Percentiles rank a stretch among this genome's conserved stretches.
Conservation (phyloP, 2,797 vertebrate species). For the Valencia hispanica region DNA sequence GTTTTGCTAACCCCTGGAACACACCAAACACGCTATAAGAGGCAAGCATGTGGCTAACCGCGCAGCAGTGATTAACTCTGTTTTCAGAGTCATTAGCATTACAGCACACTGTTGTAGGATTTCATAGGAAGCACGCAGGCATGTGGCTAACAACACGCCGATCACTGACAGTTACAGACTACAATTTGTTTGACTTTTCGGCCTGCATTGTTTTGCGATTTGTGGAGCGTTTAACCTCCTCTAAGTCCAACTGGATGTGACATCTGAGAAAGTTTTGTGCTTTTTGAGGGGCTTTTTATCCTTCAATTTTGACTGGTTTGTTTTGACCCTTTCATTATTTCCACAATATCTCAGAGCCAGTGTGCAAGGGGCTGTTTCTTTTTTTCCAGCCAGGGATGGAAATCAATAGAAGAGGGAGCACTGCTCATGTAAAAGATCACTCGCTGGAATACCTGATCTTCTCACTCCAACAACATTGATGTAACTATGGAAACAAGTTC, state of each 20-base stretch:
- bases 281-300: constrained; percentile 48
- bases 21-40: constrained; percentile 68
- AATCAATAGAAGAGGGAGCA: constrained; percentile 74
- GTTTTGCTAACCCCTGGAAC: constrained; percentile 94
- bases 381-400: constrained; percentile 58
- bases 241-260: constrained; percentile 29
- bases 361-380: constrained; percentile 45
- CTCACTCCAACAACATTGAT: constrained; percentile 80
- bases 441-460: constrained; percentile 79
- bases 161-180: constrained; percentile 66
- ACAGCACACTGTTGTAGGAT: constrained; percentile 66
- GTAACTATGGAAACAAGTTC: constrained; percentile 86
- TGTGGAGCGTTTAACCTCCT: constrained; percentile 37
- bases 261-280: constrained; percentile 47
- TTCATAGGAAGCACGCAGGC: constrained; percentile 68
- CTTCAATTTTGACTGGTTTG: constrained; percentile 37
- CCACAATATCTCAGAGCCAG: constrained; percentile 60
- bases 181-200: constrained; percentile 52
- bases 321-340: constrained; percentile 69
- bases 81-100: constrained; percentile 75
- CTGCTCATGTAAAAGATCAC: constrained; percentile 78
- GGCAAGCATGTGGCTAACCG: constrained; percentile 78
- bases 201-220: constrained; percentile 39
- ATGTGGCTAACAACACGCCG: constrained; percentile 76
- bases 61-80: constrained; percentile 79